A percentile compares a stretch with the other conserved stretches of the same genome.
Evolutionary conservation across 1,140 invertebrate species (phyloP).

Genomic region (Platorchestia sp.): DNA sequence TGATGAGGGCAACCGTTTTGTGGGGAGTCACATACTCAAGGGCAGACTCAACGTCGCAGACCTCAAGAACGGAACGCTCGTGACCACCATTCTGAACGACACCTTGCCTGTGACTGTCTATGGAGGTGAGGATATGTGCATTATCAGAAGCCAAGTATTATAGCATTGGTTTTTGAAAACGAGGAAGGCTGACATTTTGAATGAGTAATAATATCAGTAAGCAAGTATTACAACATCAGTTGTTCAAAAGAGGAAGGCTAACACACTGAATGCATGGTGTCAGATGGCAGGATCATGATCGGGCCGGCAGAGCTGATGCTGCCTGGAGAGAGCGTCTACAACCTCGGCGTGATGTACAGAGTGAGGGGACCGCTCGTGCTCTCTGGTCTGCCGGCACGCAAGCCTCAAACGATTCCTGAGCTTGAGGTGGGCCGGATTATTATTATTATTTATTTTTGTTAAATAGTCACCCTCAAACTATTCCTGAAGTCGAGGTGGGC

Average conservation of each 20-base stretch:
- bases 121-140: neutral
- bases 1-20: slow-evolving; percentile 1
- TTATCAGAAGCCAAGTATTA: neutral
- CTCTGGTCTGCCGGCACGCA: neutral
- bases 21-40: slow-evolving; percentile 47
- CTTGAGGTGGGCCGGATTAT: neutral
- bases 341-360: slow-evolving; percentile 24
- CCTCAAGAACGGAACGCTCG: slow-evolving; percentile 6
- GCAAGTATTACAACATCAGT: too few species aligned
- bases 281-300: neutral
- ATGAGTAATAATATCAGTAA: too few species aligned
- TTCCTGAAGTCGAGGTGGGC: neutral
- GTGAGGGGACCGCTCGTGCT: slow-evolving; percentile 2
- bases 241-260: too few species aligned
- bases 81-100: slow-evolving; percentile 32
- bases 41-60: slow-evolving; percentile 15
- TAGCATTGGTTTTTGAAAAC: too few species aligned
- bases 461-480: neutral
- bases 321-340: slow-evolving; percentile 32
- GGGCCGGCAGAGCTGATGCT: neutral
- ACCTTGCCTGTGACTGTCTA: slow-evolving; percentile 7
- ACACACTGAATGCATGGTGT: too few species aligned
- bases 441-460: too few species aligned
- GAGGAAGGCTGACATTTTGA: too few species aligned
- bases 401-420: neutral